These are phyloP conservation scores for Thalassoma bifasciatum DNA, from an alignment of 2,113 vertebrate species.

Conservation along the genomic window DNA sequence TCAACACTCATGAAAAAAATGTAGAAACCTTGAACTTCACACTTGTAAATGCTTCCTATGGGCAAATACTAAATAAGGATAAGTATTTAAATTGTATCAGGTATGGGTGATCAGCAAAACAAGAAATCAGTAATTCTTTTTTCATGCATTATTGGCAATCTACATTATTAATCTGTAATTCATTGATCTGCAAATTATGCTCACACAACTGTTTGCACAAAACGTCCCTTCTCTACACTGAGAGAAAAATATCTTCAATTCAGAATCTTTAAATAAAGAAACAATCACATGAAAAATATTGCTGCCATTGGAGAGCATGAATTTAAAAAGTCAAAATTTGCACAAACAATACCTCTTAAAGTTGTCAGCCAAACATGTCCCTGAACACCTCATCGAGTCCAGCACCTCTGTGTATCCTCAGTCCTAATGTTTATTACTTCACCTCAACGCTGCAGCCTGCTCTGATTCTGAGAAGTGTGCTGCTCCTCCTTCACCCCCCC, in stretches of 20 bases:
- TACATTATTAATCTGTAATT: not conserved
- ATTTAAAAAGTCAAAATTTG: constrained; percentile 18
- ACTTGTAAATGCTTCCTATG: not conserved
- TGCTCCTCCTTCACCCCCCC: constrained; percentile 5
- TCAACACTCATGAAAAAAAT: too few species aligned
- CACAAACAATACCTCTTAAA: constrained; percentile 36
- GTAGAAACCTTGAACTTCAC: too few species aligned
- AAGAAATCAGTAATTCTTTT: not conserved
- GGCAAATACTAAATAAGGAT: not conserved
- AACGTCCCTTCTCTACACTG: too few species aligned
- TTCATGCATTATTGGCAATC: not conserved
- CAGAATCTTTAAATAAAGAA: not conserved
- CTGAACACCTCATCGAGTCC: not conserved
- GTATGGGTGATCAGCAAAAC: not conserved
- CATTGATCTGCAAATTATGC: not conserved
- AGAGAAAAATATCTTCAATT: too few species aligned
- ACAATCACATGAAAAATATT: not conserved
- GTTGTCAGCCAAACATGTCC: constrained; percentile 20
- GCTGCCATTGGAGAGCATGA: not conserved
- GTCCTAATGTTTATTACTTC: constrained; percentile 20
- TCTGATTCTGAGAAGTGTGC: constrained; percentile 32
- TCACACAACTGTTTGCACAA: too few species aligned
- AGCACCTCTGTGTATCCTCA: constrained; percentile 35
- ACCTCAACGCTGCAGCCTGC: constrained; percentile 24
- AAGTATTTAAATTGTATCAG: not conserved